A percentile compares a stretch with the other conserved stretches of the same genome.
phyloP scores from a whole-genome alignment of 1,140 invertebrate species.

The Cryptotermes secundus region DNA sequence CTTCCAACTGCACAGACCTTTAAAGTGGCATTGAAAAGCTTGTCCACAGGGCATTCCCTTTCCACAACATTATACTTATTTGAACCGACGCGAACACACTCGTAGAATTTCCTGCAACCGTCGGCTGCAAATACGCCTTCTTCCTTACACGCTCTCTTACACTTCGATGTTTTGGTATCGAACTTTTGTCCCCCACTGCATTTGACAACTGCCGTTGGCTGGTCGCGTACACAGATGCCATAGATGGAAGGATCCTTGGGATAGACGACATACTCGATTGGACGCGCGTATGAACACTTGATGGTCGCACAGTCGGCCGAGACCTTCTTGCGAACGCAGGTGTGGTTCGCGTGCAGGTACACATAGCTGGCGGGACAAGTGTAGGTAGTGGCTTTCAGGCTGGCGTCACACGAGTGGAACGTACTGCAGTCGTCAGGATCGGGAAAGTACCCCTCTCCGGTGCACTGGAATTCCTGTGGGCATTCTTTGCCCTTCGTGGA shows the following conservation, averaged over 20 bases:
- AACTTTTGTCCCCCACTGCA: not conserved
- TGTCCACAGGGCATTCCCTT: not conserved
- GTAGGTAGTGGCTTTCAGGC: not conserved
- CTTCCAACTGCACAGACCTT: too few species aligned
- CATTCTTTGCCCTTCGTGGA: not conserved
- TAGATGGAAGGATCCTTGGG: not conserved
- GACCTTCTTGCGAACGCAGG: not conserved
- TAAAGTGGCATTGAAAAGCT: too few species aligned
- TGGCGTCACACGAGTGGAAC: not conserved
- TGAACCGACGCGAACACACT: not conserved
- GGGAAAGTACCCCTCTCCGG: not conserved
- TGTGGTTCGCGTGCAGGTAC: not conserved
- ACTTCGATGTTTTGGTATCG: not conserved
- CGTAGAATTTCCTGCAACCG: not conserved
- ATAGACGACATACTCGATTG: not conserved
- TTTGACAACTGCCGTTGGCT: not conserved
- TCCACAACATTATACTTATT: not conserved
- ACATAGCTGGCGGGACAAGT: not conserved
- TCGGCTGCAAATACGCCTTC: not conserved
- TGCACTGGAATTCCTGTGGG: not conserved
- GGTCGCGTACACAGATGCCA: not conserved
- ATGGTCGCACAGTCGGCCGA: not conserved
- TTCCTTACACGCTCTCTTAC: not conserved
- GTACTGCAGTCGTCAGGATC: not conserved
- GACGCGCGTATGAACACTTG: not conserved